These are phyloP conservation scores for Lanistes nyassanus DNA, from an alignment of 1,140 invertebrate species.

Conservation along the genomic window DNA sequence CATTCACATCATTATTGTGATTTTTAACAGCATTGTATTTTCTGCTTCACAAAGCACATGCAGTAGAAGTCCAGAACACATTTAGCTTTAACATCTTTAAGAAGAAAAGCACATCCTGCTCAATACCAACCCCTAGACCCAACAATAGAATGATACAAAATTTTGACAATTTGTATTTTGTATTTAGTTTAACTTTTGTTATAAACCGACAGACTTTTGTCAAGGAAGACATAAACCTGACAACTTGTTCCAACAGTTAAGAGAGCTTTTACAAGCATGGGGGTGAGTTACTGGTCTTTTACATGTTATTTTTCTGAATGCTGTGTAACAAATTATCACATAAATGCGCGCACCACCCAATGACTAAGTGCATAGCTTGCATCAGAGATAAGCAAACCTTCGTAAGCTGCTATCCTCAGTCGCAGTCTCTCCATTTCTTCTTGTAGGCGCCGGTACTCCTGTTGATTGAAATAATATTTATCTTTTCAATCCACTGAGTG, in stretches of 20 bases:
- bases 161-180: no score
- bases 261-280: background rate
- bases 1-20: background rate
- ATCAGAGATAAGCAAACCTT: constrained; percentile 15
- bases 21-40: background rate
- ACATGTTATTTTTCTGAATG: background rate
- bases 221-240: background rate
- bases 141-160: no score
- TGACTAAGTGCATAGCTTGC: no score
- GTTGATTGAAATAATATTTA: background rate
- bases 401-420: constrained; percentile 1
- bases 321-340: background rate
- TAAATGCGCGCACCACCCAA: background rate
- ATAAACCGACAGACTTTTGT: background rate
- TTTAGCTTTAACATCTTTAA: no score
- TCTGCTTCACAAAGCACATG: background rate
- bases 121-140: no score
- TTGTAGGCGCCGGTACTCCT: constrained; percentile 18
- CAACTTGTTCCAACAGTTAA: background rate
- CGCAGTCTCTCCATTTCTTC: constrained; percentile 19
- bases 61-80: no score
- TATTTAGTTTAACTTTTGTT: no score
- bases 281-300: background rate
- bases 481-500: no score
- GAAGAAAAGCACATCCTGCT: no score